A percentile compares a stretch with the other conserved stretches of the same genome.
phyloP scores from a whole-genome alignment of 2,113 vertebrate genomes.

The Chlorocebus sabaeus region DNA sequence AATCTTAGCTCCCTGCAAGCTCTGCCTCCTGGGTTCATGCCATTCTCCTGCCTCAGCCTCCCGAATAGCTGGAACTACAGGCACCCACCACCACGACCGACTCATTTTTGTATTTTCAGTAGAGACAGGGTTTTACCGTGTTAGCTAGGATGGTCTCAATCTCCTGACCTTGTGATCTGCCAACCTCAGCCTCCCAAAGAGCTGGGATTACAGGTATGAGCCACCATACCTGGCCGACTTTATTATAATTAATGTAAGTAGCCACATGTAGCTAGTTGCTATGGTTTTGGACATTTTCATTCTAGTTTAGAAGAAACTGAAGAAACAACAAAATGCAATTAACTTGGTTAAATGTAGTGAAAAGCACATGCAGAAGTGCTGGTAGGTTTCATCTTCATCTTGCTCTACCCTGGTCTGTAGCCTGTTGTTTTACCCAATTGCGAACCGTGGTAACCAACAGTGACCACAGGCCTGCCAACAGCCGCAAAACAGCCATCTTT shows the following conservation, averaged over 20 bases:
- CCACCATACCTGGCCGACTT: not conserved
- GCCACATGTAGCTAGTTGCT: not conserved
- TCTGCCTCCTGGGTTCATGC: too few relatives aligned
- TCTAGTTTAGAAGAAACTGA: not conserved
- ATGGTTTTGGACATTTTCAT: not conserved
- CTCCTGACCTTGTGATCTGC: too few relatives aligned
- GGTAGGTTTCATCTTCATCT: not conserved
- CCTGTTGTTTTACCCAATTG: not conserved
- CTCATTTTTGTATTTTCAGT: too few relatives aligned
- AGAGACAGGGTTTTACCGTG: too few relatives aligned
- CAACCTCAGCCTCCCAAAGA: too few relatives aligned
- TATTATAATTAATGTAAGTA: not conserved
- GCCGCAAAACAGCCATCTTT: not conserved
- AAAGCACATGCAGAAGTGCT: not conserved
- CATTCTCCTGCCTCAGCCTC: too few relatives aligned
- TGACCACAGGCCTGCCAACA: not conserved
- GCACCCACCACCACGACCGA: too few relatives aligned
- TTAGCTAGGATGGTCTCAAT: too few relatives aligned
- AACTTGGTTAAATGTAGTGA: constrained; percentile 1
- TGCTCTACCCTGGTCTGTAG: not conserved
- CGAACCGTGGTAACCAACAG: not conserved
- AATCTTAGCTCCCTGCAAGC: too few relatives aligned
- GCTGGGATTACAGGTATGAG: too few relatives aligned
- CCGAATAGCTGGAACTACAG: too few relatives aligned
- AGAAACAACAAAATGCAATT: not conserved